Base-by-base conservation (phyloP, 53 echinoderm and acorn worm species). In the Pentamera pediparva region DNA sequence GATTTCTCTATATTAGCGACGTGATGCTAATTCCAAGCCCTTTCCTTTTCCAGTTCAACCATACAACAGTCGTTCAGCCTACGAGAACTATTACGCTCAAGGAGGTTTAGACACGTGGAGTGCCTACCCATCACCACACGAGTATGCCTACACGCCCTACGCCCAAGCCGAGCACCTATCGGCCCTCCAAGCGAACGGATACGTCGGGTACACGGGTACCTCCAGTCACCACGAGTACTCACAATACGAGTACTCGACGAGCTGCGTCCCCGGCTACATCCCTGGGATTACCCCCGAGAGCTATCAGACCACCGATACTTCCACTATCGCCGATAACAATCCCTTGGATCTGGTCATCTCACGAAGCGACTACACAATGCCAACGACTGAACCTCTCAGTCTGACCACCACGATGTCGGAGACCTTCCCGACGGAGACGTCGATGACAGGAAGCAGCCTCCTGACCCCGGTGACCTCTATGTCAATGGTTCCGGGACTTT, bases 31-130 rank as follows among this genome's bases (percentile, higher is more conserved):
- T n/a, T n/a, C n/a, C n/a, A n/a, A n/a, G n/a, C n/a, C n/a, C n/a
- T n/a, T n/a, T n/a, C n/a, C n/a, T n/a, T n/a, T n/a, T n/a, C n/a
- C 76, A 20, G 67, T 76, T 40, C 81, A 81, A 39, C 55, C 75
- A 10, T 83, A 77, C 85, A 65, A 65, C 34, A 56, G 29, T 35
- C 75, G 85, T 1, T 75, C 74, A 22, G 30, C 65, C 34, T 74
- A 75, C 32, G 41, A 40, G 20, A 70, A 39, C 37, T 76, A 35
- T 48, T 86, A 86, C 62, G 20, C 37, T n/a, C 75, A 80, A 26
- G 38, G 51, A 4, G 75, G 75, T 31, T 19, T 80, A 37, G 79
- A 73, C 4, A 79, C 56, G 11, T 82, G 79, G 75, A 53, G 72
- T 9, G 75, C 74, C 25, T 85, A 65, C 59, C 12, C 80, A 20